Base-by-base conservation (phyloP, 2,888 invertebrate genomes). In the Hipparchia sbordonii region DNA sequence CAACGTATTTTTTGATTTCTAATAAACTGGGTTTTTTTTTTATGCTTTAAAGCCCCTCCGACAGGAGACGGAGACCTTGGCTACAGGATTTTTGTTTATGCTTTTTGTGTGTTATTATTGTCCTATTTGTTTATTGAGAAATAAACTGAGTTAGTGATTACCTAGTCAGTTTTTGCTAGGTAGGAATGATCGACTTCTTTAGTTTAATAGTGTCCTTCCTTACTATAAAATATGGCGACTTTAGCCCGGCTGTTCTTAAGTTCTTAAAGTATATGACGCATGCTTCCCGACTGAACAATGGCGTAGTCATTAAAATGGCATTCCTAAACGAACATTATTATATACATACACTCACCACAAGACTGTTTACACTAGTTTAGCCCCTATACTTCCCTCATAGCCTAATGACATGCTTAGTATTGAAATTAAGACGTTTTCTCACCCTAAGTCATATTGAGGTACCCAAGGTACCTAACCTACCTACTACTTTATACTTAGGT, bases 271-370 rank as follows among this genome's bases (percentile, higher is more conserved):
- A 77, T 66, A 77, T 77, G 77, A 77, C 77, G 77, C 75, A 79
- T 68, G 73, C 73, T 63, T 70, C 70, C 70, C 74, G 76, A 71
- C 48, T 76, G 75, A 80, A 79, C 80, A 78, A 79, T 78, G 78
- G 72, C 74, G 77, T 74, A 76, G 76, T 79, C 78, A 82, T 81
- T 80, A 80, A 79, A 80, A 80, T 79, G 73, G 78, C 81, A 81
- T 82, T 82, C 80, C 80, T 79, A 76, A 79, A 79, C 80, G 79
- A 81, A 79, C 77, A 76, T 74, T 75, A 76, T 72, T 75, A 72
- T 70, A 75, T 72, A 76, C 77, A 72, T 70, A 75, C 74, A 76
- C 77, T 77, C 77, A 75, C 74, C 72, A 69, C 67, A 57, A 67
- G 46, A 56, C 51, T 73, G 71, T 72, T 74, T 71, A 75, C 74